phyloP scores from a whole-genome alignment of 2,888 invertebrate species.

The Palloptera scutellata region DNA sequence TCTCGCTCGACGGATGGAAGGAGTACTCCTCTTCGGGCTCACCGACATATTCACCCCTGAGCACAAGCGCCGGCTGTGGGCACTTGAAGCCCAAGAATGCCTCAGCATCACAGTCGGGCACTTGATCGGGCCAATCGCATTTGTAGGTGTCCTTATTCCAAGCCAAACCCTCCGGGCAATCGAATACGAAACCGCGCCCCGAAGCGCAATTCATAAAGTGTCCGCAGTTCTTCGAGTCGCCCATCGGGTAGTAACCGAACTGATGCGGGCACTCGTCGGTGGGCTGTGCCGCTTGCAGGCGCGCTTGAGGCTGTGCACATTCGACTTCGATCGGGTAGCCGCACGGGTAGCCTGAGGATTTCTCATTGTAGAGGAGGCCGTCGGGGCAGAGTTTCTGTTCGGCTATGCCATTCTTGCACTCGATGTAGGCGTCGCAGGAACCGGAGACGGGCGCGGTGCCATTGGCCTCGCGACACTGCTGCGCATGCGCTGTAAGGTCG shows the following conservation, averaged over 20 bases:
- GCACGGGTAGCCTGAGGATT: conserved; percentile 78
- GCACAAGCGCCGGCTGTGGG: conserved; percentile 68
- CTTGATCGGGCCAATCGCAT: conserved; percentile 90
- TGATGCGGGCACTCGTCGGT: conserved; percentile 84
- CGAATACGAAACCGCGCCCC: conserved; percentile 76
- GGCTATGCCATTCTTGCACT: conserved; percentile 76
- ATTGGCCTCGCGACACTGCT: conserved; percentile 72
- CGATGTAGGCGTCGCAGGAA: conserved; percentile 79
- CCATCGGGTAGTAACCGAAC: conserved; percentile 81
- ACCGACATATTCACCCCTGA: conserved; percentile 49
- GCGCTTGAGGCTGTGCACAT: conserved; percentile 75
- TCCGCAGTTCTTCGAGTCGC: conserved; percentile 74
- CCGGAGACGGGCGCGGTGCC: conserved; percentile 73
- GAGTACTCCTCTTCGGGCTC: conserved; percentile 65
- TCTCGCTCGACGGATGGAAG: conserved; percentile 67
- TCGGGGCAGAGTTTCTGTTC: conserved; percentile 83
- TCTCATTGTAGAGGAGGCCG: conserved; percentile 80
- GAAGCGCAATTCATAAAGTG: conserved; percentile 83
- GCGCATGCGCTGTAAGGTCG: conserved; percentile 45
- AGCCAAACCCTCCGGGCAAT: conserved; percentile 86
- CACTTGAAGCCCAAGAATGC: conserved; percentile 80
- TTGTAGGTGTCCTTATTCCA: conserved; percentile 76
- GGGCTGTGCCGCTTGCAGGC: conserved; percentile 68
- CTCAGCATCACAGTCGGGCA: conserved; percentile 81
- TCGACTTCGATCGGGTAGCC: conserved; percentile 84